These are phyloP conservation scores for Gymnodraco acuticeps DNA, from an alignment of 2,797 vertebrate genomes.

Conservation along the genomic window DNA sequence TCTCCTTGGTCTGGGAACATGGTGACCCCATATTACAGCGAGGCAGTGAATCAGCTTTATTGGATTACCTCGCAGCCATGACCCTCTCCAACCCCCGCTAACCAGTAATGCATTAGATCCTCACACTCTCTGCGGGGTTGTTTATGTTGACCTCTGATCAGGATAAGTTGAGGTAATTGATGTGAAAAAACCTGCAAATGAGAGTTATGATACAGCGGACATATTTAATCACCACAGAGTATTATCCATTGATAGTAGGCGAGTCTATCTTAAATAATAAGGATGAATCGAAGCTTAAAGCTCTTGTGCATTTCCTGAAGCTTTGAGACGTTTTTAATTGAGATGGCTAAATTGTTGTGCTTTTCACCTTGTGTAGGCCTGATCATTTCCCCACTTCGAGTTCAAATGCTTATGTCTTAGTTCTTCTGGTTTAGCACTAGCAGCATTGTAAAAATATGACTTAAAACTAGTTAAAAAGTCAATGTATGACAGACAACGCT, in stretches of 20 bases:
- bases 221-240: slow-evolving; percentile 34
- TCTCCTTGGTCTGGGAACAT: slow-evolving; percentile 58
- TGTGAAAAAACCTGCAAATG: slow-evolving; percentile 39
- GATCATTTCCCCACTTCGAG: too few species aligned
- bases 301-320: slow-evolving; percentile 6
- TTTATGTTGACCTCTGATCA: slow-evolving; percentile 59
- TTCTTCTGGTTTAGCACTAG: too few species aligned
- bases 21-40: slow-evolving; percentile 64
- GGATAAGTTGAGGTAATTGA: slow-evolving; percentile 31
- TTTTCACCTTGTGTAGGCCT: not conserved
- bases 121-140: slow-evolving; percentile 36
- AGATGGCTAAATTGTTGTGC: not conserved
- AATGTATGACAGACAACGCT: too few species aligned
- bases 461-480: too few species aligned
- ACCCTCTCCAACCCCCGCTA: slow-evolving; percentile 36
- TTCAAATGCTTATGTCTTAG: too few species aligned
- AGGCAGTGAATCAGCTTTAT: slow-evolving; percentile 81
- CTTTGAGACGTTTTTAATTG: slow-evolving; percentile 13
- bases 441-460: too few species aligned
- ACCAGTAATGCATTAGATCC: slow-evolving; percentile 58
- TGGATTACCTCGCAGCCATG: slow-evolving; percentile 78
- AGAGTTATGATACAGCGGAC: slow-evolving; percentile 26
- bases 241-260: slow-evolving; percentile 32
- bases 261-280: slow-evolving; percentile 22
- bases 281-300: slow-evolving; percentile 32